Evolutionary conservation across 2,113 vertebrate genomes (phyloP), one percentile per base, ranked within the genome.

Genomic region (Campylomormyrus tamandua): DNA sequence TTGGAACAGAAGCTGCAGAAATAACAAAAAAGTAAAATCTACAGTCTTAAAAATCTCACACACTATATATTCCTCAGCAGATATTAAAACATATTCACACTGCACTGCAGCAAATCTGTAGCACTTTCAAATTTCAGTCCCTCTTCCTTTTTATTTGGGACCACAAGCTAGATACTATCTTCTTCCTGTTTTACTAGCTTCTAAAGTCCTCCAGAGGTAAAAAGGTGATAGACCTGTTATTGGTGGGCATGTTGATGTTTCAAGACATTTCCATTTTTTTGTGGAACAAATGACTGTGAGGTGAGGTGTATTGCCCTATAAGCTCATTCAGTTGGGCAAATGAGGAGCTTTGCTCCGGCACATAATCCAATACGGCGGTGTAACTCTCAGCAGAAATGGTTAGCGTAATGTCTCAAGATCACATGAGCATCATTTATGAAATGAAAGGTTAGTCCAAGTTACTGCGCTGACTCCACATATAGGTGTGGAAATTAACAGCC

Each of bases 401-500:
- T 92, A 91, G 90, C 89, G 91, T 93, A 95, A 94, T 94, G 91
- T 92, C 66, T 89, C 90, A 87, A 90, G 90, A 93, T 93, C 91
- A 92, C 92, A 93, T 92, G 87, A 92, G 91, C 91, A 91, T 90
- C 92, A 92, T 94, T 93, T 92, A 91, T 93, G 91, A 93, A 94
- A 94, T 74, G 90, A 90, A 91, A 77, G 91, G 90, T 89, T 93
- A 92, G 89, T 87, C 89, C n/a, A 42, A 42, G 52, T 2, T 27
- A 8, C 31, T 92, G 48, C 93, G 95, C 95, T 95, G 95, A 95
- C 93, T 91, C 87, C 92, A 94, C 95, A 94, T 87, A 83, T 39
- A 90, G 87, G 91, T 90, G 94, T 94, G 93, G 93, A 94, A 95
- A 95, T 95, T 90, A 95, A 92, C 24, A 88, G 90, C 91, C 89